These are phyloP conservation scores for Papilio xuthus DNA, from an alignment of 1,140 invertebrate genomes.

Conservation along the genomic window DNA sequence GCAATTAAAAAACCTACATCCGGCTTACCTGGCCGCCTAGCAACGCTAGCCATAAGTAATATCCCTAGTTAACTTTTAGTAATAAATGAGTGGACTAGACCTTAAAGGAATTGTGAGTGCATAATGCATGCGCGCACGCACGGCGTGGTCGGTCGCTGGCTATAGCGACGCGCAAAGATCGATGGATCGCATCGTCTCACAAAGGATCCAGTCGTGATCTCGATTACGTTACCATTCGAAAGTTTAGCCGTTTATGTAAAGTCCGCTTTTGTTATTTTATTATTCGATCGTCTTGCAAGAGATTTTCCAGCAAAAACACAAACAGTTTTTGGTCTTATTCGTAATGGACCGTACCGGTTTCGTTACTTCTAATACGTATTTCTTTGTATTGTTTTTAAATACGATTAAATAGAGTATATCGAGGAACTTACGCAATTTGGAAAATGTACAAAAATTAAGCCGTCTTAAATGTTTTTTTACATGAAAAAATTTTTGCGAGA, in stretches of 20 bases:
- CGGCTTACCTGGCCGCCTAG: no score
- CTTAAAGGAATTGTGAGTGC: conserved; percentile 62
- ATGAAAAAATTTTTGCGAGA: not conserved
- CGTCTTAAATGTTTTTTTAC: not conserved
- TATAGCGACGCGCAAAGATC: conserved; percentile 62
- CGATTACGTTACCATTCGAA: conserved; percentile 74
- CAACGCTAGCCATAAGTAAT: not conserved
- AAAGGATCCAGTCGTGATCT: conserved; percentile 77
- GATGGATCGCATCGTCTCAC: conserved; percentile 75
- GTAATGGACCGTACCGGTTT: conserved; percentile 26
- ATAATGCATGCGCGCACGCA: conserved; percentile 77
- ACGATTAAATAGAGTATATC: conserved; percentile 31
- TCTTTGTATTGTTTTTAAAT: conserved; percentile 26
- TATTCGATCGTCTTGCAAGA: conserved; percentile 37
- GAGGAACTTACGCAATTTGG: conserved; percentile 23
- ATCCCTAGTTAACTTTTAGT: conserved; percentile 18
- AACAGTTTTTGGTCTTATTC: conserved; percentile 41
- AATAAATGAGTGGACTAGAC: conserved; percentile 41
- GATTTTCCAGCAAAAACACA: conserved; percentile 34
- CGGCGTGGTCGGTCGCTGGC: conserved; percentile 44
- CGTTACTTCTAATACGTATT: conserved; percentile 11
- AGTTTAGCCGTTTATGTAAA: conserved; percentile 72
- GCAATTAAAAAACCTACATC: no score
- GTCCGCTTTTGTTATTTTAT: conserved; percentile 57
- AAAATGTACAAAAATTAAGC: conserved; percentile 7